Evolutionary conservation across 2,113 vertebrate genomes (phyloP).

Genomic region (Spea multiplicata): DNA sequence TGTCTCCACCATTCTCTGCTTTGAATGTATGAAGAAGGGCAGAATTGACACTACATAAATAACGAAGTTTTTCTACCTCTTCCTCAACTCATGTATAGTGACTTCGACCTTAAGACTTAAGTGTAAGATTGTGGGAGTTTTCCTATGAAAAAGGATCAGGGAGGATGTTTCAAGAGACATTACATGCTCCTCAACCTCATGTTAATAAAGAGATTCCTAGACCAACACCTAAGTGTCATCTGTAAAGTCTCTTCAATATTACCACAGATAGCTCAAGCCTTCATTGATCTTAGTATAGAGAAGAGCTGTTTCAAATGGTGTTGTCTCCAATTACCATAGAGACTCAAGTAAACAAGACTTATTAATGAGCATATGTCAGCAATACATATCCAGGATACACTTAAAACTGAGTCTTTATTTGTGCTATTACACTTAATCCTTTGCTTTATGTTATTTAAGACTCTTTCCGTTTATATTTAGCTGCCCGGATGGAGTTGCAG

Average conservation of each 20-base stretch:
- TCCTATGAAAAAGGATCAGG: too few species aligned
- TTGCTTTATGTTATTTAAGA: slow-evolving; percentile 41
- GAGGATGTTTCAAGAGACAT: too few species aligned
- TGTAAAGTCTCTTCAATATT: slow-evolving; percentile 34
- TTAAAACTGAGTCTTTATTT: slow-evolving; percentile 45
- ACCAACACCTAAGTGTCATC: too few species aligned
- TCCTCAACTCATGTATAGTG: too few species aligned
- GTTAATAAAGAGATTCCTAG: too few species aligned
- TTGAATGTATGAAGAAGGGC: too few species aligned
- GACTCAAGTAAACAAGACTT: slow-evolving; percentile 48
- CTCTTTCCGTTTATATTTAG: slow-evolving; percentile 44
- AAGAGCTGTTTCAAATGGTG: slow-evolving; percentile 52
- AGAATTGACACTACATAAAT: too few species aligned
- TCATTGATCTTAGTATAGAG: slow-evolving; percentile 54
- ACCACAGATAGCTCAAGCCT: slow-evolving; percentile 50
- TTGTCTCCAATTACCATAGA: slow-evolving; percentile 52
- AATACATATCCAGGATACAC: slow-evolving; percentile 43
- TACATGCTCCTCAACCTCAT: too few species aligned
- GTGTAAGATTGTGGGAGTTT: too few species aligned
- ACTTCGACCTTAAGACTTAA: too few species aligned
- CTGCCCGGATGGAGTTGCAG: slow-evolving; percentile 22
- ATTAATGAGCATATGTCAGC: slow-evolving; percentile 43
- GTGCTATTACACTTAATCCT: slow-evolving; percentile 44
- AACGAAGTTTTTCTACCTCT: too few species aligned
- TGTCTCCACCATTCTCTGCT: too few species aligned